Conservation (phyloP, 2,888 invertebrate genomes). For the Lissocephala sabroskyi region DNA sequence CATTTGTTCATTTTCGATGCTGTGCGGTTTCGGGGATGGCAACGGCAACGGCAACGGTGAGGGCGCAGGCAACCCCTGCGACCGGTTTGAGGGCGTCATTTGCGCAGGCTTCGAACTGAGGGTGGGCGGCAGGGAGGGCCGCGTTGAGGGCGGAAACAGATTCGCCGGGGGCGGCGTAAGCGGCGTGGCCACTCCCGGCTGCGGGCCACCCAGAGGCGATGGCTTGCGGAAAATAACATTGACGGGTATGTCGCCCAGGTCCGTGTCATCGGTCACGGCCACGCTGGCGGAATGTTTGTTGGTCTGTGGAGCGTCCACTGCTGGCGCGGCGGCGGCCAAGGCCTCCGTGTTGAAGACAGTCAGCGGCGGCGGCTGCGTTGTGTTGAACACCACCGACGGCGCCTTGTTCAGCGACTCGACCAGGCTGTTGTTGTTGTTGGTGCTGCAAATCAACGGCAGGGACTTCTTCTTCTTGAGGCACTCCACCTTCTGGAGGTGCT, state of each 20-base stretch:
- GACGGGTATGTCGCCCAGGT: slow-evolving; percentile 70
- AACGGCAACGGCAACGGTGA: no score
- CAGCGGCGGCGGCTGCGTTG: slow-evolving; percentile 49
- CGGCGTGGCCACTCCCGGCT: slow-evolving; percentile 27
- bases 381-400: slow-evolving; percentile 24
- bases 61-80: no score
- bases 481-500: slow-evolving; percentile 69
- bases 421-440: slow-evolving; percentile 22
- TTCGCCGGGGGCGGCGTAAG: slow-evolving; percentile 31
- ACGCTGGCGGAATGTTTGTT: slow-evolving; percentile 67
- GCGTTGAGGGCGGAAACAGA: not conserved
- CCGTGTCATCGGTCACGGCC: slow-evolving; percentile 45
- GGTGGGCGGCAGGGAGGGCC: slow-evolving; percentile 18
- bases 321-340: slow-evolving; percentile 6
- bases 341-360: slow-evolving; percentile 39
- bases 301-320: not conserved
- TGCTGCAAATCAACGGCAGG: slow-evolving; percentile 43
- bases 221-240: slow-evolving; percentile 69
- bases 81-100: no score
- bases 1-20: slow-evolving; percentile 45
- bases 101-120: slow-evolving; percentile 13
- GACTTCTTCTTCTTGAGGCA: slow-evolving; percentile 64
- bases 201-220: slow-evolving; percentile 14
- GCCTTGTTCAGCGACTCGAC: slow-evolving; percentile 27
- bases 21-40: not conserved